These are phyloP conservation scores for Schizothorax lantsangensis DNA, from an alignment of 2,797 vertebrate species.

Conservation along the genomic window DNA sequence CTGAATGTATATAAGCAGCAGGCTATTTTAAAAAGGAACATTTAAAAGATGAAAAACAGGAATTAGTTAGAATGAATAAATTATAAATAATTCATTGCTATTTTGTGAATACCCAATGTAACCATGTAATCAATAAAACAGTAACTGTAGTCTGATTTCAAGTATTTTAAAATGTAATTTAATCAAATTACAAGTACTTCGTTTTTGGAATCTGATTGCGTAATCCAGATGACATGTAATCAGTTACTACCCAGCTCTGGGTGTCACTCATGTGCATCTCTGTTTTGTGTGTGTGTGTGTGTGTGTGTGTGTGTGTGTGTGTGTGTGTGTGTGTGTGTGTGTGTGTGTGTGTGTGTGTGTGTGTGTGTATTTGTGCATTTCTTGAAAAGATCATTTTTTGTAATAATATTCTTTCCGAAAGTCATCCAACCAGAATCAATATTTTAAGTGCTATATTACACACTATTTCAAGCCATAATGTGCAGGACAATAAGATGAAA, in stretches of 20 bases:
- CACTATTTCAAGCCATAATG: background rate
- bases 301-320: background rate
- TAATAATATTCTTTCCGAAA: background rate
- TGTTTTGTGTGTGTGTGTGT: background rate
- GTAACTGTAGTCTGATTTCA: too few relatives aligned
- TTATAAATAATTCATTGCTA: too few relatives aligned
- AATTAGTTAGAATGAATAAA: too few relatives aligned
- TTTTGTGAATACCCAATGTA: too few relatives aligned
- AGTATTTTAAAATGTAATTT: too few relatives aligned
- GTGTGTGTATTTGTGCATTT: background rate
- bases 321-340: background rate
- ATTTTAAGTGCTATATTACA: background rate
- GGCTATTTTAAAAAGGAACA: too few relatives aligned
- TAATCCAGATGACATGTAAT: too few relatives aligned
- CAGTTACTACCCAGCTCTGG: background rate
- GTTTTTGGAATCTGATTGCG: too few relatives aligned
- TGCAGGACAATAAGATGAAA: background rate
- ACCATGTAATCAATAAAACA: too few relatives aligned
- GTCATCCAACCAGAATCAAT: background rate
- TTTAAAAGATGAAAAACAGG: too few relatives aligned
- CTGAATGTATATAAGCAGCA: too few relatives aligned
- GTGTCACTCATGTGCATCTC: background rate
- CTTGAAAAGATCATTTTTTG: background rate
- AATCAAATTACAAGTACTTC: too few relatives aligned
- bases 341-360: background rate